Percentiles rank a stretch among this genome's conserved stretches.
phyloP scores from a whole-genome alignment of 1,140 invertebrate genomes.

The Pteromalus puparum region DNA sequence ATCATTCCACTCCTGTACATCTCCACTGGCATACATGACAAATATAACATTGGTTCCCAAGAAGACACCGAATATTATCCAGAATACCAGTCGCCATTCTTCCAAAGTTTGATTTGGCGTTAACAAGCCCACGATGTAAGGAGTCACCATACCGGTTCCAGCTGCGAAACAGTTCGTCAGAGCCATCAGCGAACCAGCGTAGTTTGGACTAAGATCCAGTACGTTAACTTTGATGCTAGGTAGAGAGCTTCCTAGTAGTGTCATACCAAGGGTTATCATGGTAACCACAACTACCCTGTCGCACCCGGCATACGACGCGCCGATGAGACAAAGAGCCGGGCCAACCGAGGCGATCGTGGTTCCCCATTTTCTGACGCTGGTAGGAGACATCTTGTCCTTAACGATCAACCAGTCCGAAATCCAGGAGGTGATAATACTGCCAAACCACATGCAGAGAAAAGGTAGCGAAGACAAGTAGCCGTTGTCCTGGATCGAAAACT shows the following conservation, averaged over 20 bases:
- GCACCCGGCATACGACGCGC: conserved; percentile 88
- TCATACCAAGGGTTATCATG: conserved; percentile 84
- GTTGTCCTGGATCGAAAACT: conserved; percentile 87
- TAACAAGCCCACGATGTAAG: conserved; percentile 84
- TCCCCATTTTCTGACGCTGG: conserved; percentile 82
- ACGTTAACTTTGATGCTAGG: conserved; percentile 87
- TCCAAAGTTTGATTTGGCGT: conserved; percentile 81
- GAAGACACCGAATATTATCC: conserved; percentile 12
- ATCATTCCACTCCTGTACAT: conserved; percentile 40
- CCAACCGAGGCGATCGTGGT: conserved; percentile 82
- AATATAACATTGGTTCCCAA: conserved; percentile 2
- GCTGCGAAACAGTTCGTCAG: conserved; percentile 83
- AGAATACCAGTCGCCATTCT: conserved; percentile 19
- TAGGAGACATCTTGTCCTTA: conserved; percentile 76
- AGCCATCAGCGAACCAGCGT: conserved; percentile 87
- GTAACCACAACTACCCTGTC: conserved; percentile 55
- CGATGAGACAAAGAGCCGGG: conserved; percentile 85
- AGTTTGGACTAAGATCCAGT: conserved; percentile 88
- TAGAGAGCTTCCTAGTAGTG: conserved; percentile 84
- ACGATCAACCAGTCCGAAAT: conserved; percentile 81
- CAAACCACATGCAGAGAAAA: conserved; percentile 84
- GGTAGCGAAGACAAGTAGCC: conserved; percentile 82
- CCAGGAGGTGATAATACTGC: conserved; percentile 80
- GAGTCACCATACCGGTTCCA: conserved; percentile 79
- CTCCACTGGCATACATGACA: conserved; percentile 21